Conservation (phyloP, 2,113 vertebrate genomes). For the Rhinolophus ferrumequinum region DNA sequence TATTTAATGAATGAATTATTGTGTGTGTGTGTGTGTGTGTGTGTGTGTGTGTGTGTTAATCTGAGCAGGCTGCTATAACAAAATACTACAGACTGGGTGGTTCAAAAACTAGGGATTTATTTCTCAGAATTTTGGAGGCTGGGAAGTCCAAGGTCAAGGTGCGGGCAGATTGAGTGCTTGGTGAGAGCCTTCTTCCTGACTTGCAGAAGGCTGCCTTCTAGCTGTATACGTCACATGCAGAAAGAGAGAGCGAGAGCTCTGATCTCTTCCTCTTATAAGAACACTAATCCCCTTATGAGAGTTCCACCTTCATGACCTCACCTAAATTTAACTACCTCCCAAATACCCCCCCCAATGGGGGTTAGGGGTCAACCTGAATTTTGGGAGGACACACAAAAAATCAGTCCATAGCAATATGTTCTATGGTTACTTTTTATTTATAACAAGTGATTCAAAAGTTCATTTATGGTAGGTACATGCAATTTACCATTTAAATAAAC, state of each 20-base stretch:
- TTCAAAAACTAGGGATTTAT: background rate
- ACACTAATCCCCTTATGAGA: background rate
- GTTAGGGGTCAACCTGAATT: background rate
- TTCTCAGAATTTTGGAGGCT: background rate
- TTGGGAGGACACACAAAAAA: background rate
- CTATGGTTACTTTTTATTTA: conserved; percentile 8
- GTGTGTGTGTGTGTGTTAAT: background rate
- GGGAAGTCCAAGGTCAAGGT: background rate
- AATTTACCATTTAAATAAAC: conserved; percentile 9
- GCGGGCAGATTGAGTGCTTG: background rate
- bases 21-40: background rate
- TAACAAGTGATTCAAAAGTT: background rate
- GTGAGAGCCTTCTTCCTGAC: background rate
- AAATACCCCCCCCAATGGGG: background rate
- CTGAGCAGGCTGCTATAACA: background rate
- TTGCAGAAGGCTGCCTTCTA: background rate
- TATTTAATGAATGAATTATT: background rate
- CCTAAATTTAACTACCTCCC: background rate
- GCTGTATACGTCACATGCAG: background rate
- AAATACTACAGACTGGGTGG: background rate
- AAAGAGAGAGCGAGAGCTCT: background rate
- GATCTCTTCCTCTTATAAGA: background rate
- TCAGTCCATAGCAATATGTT: background rate
- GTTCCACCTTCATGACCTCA: background rate
- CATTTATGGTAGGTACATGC: background rate